Evolutionary conservation across 1,140 invertebrate species (phyloP), one percentile per base, ranked within the genome.

Genomic region (Thalassaphorura encarpata): DNA sequence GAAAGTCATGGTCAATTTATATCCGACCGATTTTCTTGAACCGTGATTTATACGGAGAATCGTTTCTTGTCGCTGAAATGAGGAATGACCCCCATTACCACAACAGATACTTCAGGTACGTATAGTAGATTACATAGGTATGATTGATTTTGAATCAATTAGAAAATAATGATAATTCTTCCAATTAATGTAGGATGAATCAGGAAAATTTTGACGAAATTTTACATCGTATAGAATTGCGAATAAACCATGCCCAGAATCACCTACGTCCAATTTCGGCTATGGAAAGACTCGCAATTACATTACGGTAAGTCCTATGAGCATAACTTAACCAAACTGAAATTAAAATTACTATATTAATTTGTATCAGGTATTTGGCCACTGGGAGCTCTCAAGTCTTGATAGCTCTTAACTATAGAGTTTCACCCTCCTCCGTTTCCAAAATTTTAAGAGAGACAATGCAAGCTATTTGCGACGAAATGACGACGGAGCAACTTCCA

Each of bases 351-450:
- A 8, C 26, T 8, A 24, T 46, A 6, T 4, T 24, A 27, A 48
- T n/a, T n/a, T 27, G 15, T 52, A 21, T 3, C 50, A 54, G 52
- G n/a, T 55, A 48, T 55, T 31, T 55, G 8, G 53, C 36, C 15
- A 40, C 46, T 39, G 54, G 54, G 19, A 43, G 50, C 28, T 11
- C 15, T 26, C 46, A 48, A 18, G n/a, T 23, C 5, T 33, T 33
- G 6, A 40, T 56, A 16, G 54, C 40, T 3, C 39, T 33, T 5
- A 56, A 23, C 28, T 56, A 48, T 27, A 56, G 54, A n/a, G 13
- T 56, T 13, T 48, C 43, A 3, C 19, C 45, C 1, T 26, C 26
- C 3, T 23, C 40, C 16, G 39, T 50, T 27, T 56, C 28, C 8
- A 15, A 21, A 3, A 50, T 56, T 21, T 3, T 56, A n/a, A 19